Conservation (phyloP, 2,113 vertebrate genomes). For the Vidua macroura region DNA sequence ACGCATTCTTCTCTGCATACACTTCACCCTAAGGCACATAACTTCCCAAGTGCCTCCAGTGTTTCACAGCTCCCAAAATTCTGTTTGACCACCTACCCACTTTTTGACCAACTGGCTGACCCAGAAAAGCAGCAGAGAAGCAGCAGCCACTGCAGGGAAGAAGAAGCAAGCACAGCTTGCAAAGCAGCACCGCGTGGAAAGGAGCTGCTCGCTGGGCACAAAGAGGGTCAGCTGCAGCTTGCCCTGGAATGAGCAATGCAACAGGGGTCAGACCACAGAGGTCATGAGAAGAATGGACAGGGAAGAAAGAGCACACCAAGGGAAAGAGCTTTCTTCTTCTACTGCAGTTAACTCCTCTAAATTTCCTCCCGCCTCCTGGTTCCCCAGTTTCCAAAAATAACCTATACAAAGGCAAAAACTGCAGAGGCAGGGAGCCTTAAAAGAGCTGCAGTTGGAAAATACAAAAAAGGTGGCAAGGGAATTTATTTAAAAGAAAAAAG, state of each 20-base stretch:
- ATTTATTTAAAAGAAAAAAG: neutral
- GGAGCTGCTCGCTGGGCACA: neutral
- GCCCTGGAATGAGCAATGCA: neutral
- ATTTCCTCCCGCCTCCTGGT: conserved; percentile 28
- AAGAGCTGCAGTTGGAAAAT: conserved; percentile 27
- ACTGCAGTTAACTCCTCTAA: neutral
- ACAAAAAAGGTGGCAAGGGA: conserved; percentile 2
- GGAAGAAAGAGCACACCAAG: neutral
- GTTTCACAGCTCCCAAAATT: neutral
- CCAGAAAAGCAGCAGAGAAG: conserved; percentile 32
- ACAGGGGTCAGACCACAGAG: neutral
- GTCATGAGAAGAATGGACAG: conserved; percentile 10
- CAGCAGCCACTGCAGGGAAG: neutral
- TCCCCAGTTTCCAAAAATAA: conserved; percentile 52
- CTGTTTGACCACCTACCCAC: neutral
- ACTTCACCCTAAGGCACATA: neutral
- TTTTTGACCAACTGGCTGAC: conserved; percentile 13
- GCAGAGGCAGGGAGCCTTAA: conserved; percentile 2
- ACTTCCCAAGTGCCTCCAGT: neutral
- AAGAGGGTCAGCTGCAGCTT: neutral
- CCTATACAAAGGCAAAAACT: conserved; percentile 4
- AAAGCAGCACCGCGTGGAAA: neutral
- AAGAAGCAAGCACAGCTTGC: neutral
- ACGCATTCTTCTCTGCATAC: neutral
- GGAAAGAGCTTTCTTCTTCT: neutral